These are phyloP conservation scores for Choristoneura rosaceana DNA, from an alignment of 2,888 invertebrate genomes.

Conservation along the genomic window DNA sequence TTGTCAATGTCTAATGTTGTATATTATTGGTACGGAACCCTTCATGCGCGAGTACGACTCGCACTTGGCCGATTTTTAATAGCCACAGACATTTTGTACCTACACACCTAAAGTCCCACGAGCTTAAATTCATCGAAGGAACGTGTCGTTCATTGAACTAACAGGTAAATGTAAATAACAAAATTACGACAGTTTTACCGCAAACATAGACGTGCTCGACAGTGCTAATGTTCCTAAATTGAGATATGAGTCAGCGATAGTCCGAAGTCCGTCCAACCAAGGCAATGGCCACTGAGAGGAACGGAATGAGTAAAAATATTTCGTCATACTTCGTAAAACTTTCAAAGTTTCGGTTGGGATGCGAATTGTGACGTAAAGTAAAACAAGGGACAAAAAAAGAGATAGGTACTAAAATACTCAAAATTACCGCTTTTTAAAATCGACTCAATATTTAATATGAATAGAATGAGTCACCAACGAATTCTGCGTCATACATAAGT, in stretches of 20 bases:
- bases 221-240: not conserved
- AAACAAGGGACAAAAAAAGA: no score
- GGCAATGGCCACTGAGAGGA: not conserved
- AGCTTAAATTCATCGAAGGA: not conserved
- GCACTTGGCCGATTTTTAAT: no score
- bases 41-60: no score
- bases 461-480: no score
- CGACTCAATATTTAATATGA: no score
- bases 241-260: conserved; percentile 3
- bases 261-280: conserved; percentile 3
- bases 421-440: no score
- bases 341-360: no score
- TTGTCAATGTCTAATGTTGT: no score
- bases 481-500: not conserved
- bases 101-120: not conserved
- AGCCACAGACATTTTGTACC: no score
- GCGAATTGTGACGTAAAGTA: no score
- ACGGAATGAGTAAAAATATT: not conserved
- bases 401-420: no score
- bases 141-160: not conserved
- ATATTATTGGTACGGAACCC: no score
- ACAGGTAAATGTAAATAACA: not conserved
- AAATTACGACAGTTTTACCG: not conserved
- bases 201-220: not conserved
- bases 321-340: not conserved